Evolutionary conservation across 2,888 invertebrate genomes (phyloP).

Genomic region (Thereva unica): DNA sequence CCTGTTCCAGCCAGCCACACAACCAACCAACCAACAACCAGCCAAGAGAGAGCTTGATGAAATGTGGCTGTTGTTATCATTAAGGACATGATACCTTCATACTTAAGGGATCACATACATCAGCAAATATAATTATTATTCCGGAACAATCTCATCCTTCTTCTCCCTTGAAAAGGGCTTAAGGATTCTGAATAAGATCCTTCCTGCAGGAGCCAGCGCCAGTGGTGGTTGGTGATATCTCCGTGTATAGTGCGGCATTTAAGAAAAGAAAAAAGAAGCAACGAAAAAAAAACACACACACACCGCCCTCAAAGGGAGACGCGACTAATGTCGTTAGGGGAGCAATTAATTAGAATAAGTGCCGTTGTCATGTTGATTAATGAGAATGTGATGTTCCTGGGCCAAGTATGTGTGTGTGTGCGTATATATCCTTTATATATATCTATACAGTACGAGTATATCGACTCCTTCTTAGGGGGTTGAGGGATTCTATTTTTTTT

Average conservation of each 20-base stretch:
- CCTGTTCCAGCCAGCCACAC: no score
- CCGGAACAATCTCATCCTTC: no score
- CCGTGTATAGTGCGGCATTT: not conserved
- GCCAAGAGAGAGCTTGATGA: no score
- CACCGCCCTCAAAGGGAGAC: conserved; percentile 1
- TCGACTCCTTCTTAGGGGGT: not conserved
- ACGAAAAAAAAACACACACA: not conserved
- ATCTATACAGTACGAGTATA: not conserved
- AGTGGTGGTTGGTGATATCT: not conserved
- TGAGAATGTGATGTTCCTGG: conserved; percentile 28
- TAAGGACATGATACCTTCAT: no score
- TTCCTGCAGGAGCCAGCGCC: no score
- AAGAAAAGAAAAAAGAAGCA: conserved; percentile 7
- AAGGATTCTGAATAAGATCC: no score
- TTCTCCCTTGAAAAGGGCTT: no score
- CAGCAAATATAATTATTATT: no score
- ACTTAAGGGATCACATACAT: no score
- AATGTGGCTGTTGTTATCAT: no score
- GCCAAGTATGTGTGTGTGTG: not conserved
- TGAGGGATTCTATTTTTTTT: no score
- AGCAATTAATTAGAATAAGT: conserved; percentile 37
- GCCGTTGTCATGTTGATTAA: conserved; percentile 35
- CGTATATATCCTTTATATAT: not conserved
- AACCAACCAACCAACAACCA: no score
- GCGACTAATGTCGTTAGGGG: conserved; percentile 14